Percentiles rank a stretch among this genome's conserved stretches.
phyloP scores from a whole-genome alignment of 2,888 invertebrate genomes.

The Eustalomyia histrio region DNA sequence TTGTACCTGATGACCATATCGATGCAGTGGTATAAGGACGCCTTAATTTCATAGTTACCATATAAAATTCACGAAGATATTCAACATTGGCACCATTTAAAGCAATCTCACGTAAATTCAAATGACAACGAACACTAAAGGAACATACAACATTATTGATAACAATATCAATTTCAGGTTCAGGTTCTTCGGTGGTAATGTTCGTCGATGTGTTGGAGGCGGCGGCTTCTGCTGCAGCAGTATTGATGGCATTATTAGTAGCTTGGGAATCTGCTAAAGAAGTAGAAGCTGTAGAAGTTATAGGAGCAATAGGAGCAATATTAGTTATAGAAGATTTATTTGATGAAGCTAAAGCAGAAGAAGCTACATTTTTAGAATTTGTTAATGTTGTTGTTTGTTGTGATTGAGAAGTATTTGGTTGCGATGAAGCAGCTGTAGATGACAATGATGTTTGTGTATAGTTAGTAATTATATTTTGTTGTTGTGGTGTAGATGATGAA shows the following conservation, averaged over 20 bases:
- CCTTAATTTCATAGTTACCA: conserved; percentile 98
- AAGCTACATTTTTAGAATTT: conserved; percentile 26
- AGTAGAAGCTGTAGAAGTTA: conserved; percentile 29
- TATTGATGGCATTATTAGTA: conserved; percentile 19
- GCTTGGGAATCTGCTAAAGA: conserved; percentile 27
- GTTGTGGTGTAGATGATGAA: conserved; percentile 32
- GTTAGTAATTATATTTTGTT: conserved; percentile 28
- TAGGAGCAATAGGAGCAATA: conserved; percentile 16
- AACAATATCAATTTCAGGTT: conserved; percentile 94
- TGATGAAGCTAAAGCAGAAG: conserved; percentile 9
- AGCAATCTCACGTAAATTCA: conserved; percentile 96
- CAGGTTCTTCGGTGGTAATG: conserved; percentile 78
- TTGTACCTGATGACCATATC: conserved; percentile 99
- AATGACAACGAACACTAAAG: conserved; percentile 95
- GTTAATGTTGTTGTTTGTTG: conserved; percentile 17
- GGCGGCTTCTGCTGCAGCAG: conserved; percentile 9
- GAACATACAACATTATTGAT: conserved; percentile 98
- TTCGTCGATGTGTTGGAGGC: conserved; percentile 1
- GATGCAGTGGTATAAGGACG: conserved; percentile 97
- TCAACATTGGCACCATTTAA: conserved; percentile 96
- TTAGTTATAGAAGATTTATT: conserved; percentile 22
- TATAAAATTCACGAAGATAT: conserved; percentile 95
- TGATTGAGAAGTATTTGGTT: conserved; percentile 41
- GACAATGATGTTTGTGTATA: background rate
- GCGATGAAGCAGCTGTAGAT: conserved; percentile 41